Percentiles rank a stretch among this genome's conserved stretches.
Evolutionary conservation across 2,797 vertebrate genomes (phyloP).

Genomic region (Amblyraja radiata): DNA sequence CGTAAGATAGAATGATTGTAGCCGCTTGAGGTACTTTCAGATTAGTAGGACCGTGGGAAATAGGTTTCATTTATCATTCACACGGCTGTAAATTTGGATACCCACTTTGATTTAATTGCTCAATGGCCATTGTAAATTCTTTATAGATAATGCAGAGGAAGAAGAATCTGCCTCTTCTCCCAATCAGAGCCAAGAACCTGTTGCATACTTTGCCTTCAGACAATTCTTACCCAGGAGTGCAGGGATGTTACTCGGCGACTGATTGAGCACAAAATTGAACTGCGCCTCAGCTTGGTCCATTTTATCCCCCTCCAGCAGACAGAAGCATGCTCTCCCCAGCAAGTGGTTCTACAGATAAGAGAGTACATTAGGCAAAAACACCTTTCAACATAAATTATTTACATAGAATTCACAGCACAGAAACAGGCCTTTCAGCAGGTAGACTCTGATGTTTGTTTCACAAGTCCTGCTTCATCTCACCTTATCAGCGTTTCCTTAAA

Average conservation of each 20-base stretch:
- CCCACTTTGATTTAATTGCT: background rate
- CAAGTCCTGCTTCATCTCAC: background rate
- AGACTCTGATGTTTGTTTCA: background rate
- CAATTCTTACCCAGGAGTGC: conserved; percentile 77
- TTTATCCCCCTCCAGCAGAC: conserved; percentile 95
- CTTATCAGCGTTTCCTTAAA: background rate
- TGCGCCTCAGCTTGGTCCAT: conserved; percentile 99
- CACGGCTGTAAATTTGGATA: background rate
- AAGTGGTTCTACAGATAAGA: conserved; percentile 79
- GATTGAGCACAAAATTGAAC: conserved; percentile 97
- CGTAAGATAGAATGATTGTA: background rate
- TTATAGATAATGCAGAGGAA: background rate
- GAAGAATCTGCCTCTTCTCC: background rate
- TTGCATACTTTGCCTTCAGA: background rate
- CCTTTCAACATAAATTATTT: background rate
- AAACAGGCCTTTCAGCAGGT: background rate
- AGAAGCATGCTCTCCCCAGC: conserved; percentile 96
- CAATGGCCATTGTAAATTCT: background rate
- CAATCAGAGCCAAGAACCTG: background rate
- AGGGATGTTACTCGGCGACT: conserved; percentile 97
- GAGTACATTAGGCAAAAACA: background rate
- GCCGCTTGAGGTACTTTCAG: background rate
- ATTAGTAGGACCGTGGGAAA: too few relatives aligned
- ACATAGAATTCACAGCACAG: background rate
- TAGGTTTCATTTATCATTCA: background rate